These are phyloP conservation scores for Colostygia pectinataria DNA, from an alignment of 2,888 invertebrate genomes.

Conservation along the genomic window DNA sequence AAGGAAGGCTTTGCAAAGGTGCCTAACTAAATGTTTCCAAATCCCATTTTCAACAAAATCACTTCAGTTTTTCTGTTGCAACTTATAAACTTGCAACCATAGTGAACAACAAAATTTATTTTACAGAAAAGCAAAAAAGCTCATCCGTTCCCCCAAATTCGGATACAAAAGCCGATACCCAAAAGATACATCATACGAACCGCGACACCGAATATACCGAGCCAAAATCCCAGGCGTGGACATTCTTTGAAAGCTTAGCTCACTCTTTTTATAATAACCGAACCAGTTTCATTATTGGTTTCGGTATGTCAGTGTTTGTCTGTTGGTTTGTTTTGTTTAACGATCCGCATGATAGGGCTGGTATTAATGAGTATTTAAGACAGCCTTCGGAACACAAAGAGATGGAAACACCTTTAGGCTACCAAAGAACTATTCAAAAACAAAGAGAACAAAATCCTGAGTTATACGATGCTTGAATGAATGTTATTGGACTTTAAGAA, in stretches of 20 bases:
- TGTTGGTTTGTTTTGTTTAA: conserved; percentile 31
- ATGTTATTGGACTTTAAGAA: no score
- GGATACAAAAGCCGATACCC: conserved; percentile 34
- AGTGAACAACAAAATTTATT: conserved; percentile 52
- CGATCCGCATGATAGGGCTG: conserved; percentile 47
- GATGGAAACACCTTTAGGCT: conserved; percentile 57
- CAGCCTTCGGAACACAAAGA: conserved; percentile 33
- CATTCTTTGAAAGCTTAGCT: conserved; percentile 57
- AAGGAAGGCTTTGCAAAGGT: no score
- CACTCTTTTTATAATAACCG: conserved; percentile 57
- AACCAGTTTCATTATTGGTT: conserved; percentile 54
- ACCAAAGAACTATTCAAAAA: conserved; percentile 51
- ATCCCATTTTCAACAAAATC: no score
- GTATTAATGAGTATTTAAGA: conserved; percentile 39
- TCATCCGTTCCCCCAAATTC: conserved; percentile 39
- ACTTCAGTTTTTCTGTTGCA: no score
- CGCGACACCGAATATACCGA: conserved; percentile 56
- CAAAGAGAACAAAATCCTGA: conserved; percentile 58
- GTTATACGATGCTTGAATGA: conserved; percentile 60
- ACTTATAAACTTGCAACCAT: no score
- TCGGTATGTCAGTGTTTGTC: conserved; percentile 44
- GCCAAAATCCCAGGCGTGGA: conserved; percentile 51
- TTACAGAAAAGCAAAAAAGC: conserved; percentile 67
- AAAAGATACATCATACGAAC: conserved; percentile 64
- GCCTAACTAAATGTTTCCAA: no score